Base-by-base conservation (phyloP, 2,113 vertebrate genomes). In the Baryphthengus martii region DNA sequence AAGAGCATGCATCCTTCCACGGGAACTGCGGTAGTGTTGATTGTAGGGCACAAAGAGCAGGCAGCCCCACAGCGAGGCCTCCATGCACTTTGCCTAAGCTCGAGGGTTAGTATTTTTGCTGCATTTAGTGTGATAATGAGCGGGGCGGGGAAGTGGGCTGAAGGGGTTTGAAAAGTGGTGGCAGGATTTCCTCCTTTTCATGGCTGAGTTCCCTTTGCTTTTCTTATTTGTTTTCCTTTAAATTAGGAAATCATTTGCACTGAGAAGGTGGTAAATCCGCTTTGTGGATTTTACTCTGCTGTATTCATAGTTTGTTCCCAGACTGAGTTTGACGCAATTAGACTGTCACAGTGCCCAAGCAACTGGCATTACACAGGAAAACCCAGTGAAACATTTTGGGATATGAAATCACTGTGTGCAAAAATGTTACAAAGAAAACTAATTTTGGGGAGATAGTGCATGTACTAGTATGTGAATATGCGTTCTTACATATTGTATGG, bases 121-220 rank as follows among this genome's bases (percentile, higher is more conserved):
- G 23, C 47, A 29, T 63, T 84, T 81, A 65, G 28, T 58, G 73
- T 35, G 40, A 44, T 90, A 93, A 86, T 74, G 21, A 95, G 66
- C 2, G 2, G 21, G 17, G 58, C 0, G 3, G 42, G 50, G 35
- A 14, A 88, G 42, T 13, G 0, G 17, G 33, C 52, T 88, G 58
- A 93, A 84, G 59, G 19, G 31, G 18, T 70, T 84, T 90, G 73
- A 94, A 93, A 94, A 47, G 90, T 91, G 56, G 88, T 59, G 52
- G 40, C 93, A 95, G 90, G 83, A 93, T 97, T 96, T 96, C 93
- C 92, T 92, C 40, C 85, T 82, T 96, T 96, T 95, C 93, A 93
- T 89, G 73, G 33, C 72, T 67, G 76, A 93, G 40, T 65, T 90
- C 40, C 35, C 37, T 90, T 92, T 89, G 61, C 67, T 93, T 90